A percentile compares a stretch with the other conserved stretches of the same genome.
Evolutionary conservation across 2,797 vertebrate genomes (phyloP).

Genomic region (Gallinago stenura): DNA sequence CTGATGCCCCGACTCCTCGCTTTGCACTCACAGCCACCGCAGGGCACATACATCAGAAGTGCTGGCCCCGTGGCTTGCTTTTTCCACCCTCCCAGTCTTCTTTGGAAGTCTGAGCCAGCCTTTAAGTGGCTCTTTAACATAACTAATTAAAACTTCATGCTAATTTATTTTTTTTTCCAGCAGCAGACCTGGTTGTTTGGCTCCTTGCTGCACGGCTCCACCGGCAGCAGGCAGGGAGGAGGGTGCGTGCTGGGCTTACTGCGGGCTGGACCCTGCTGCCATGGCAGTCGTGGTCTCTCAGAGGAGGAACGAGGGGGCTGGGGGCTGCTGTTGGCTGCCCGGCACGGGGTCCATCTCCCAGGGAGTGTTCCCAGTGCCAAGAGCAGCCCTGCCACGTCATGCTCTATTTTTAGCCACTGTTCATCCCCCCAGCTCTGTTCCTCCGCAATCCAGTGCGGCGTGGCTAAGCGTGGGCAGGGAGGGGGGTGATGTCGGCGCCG

Average conservation of each 20-base stretch:
- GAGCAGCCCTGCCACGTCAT: not conserved
- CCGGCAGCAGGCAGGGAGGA: not conserved
- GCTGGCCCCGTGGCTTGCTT: not conserved
- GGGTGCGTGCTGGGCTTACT: not conserved
- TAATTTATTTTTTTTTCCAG: not conserved
- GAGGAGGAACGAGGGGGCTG: not conserved
- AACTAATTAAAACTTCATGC: conserved; percentile 42
- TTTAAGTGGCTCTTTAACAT: not conserved
- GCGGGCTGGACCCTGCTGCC: not conserved
- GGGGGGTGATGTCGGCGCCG: rapidly evolving
- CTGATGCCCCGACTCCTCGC: rapidly evolving
- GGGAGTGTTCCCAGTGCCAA: not conserved
- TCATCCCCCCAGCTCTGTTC: not conserved
- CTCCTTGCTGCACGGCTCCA: not conserved
- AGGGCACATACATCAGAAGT: not conserved
- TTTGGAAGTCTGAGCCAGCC: not conserved
- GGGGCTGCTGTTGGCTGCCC: not conserved
- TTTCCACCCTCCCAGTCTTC: not conserved
- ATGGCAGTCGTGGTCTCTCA: rapidly evolving
- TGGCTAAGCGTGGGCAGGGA: not conserved
- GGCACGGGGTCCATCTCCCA: not conserved
- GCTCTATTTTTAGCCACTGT: conserved; percentile 42
- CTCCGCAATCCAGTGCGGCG: not conserved
- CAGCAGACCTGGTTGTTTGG: not conserved
- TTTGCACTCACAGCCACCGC: rapidly evolving